Base-by-base conservation (phyloP, 2,888 invertebrate species). In the Synanthedon formicaeformis region DNA sequence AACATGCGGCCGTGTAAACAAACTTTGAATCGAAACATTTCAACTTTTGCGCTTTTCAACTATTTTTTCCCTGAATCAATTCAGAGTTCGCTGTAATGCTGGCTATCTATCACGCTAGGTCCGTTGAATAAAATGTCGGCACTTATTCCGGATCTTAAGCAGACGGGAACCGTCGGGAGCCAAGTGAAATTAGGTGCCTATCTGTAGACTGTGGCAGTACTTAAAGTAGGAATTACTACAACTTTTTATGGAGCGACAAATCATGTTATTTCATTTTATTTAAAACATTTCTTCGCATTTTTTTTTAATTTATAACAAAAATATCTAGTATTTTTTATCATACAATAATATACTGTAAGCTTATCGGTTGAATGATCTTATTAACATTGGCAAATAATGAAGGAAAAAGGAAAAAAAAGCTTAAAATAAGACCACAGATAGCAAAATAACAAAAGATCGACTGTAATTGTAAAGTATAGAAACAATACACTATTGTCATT, bases 1-100 rank as follows among this genome's bases (percentile, higher is more conserved):
- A 66, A 64, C 69, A 70, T 65, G 61, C 65, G 56, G 18, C 60
- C 62, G 66, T 70, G 74, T 73, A 78, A 79, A 81, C 79, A 80
- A 66, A 63, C 60, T 61, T 60, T 61, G 55, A 63, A 62, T 64
- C 64, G 60, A 76, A 75, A 78, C 73, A 73, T 76, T 74, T 58
- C 64, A 64, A 66, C 61, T 69, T 69, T 68, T 58, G 57, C 57
- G 52, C 55, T 54, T 57, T 69, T 69, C 34, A 34, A 18, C 23
- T 16, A 5, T 16, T 49, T 49, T 49, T 49, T 49, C 18, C 12
- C 4, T 45, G 45, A 45, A 45, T 45, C 45, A 45, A 12, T 45
- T 45, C 14, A 45, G 41, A 41, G 45, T 45, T 45, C 6, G n/a
- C 45, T 14, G 12, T 45, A 45, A 45, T 12, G 45, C 45, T 45